Conservation (phyloP, 2,113 vertebrate genomes). For the Globicephala melas region DNA sequence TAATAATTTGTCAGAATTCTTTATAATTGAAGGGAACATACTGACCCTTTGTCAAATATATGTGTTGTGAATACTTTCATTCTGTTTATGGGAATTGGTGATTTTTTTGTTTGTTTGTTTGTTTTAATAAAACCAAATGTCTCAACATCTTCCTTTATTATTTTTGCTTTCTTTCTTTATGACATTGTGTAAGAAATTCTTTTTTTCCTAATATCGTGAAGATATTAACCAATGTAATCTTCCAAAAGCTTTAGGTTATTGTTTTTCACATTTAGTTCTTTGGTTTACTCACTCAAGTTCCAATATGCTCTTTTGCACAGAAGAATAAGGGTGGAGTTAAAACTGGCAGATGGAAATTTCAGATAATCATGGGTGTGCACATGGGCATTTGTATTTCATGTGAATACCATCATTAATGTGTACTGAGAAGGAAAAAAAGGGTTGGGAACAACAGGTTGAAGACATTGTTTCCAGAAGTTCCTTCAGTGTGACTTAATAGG, state of each 20-base stretch:
- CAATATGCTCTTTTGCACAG: background rate
- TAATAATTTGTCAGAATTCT: background rate
- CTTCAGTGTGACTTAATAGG: conserved; percentile 1
- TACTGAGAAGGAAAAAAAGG: background rate
- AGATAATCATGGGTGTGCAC: background rate
- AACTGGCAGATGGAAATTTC: background rate
- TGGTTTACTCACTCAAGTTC: background rate
- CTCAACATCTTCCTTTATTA: background rate
- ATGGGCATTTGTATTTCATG: background rate
- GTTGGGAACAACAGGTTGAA: background rate
- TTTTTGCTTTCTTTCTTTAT: background rate
- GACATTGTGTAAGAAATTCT: background rate
- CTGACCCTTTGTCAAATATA: background rate
- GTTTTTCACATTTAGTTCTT: background rate
- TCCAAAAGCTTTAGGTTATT: background rate
- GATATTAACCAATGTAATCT: background rate
- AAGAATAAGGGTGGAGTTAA: background rate
- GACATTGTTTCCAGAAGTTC: background rate
- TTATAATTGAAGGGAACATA: background rate
- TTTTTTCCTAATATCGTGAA: background rate
- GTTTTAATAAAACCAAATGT: background rate
- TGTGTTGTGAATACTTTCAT: background rate
- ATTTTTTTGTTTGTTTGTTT: background rate
- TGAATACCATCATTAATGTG: background rate
- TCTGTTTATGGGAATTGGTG: background rate